Evolutionary conservation across 2,113 vertebrate species (phyloP).

Genomic region (Rhinopithecus roxellana): DNA sequence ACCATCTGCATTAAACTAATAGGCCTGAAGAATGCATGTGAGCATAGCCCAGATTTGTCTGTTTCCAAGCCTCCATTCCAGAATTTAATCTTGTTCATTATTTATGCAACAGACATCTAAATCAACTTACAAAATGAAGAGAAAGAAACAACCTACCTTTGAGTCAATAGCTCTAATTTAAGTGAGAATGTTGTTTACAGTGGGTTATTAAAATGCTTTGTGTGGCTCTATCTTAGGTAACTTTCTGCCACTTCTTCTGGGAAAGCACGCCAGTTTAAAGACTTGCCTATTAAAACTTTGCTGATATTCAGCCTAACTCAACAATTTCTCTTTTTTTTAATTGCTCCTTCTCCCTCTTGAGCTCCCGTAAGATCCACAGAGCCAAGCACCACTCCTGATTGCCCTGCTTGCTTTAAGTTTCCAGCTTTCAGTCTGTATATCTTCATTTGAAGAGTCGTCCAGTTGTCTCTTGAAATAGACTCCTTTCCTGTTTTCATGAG

Average conservation of each 20-base stretch:
- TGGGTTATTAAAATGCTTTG: constrained; percentile 7
- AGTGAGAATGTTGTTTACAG: constrained; percentile 27
- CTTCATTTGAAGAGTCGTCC: background rate
- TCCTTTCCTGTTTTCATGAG: background rate
- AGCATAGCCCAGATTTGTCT: background rate
- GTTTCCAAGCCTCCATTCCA: background rate
- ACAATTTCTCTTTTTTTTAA: constrained; percentile 39
- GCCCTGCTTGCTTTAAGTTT: background rate
- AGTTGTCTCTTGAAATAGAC: background rate
- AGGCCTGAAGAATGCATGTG: background rate
- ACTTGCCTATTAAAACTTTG: constrained; percentile 16
- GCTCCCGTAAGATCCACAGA: background rate
- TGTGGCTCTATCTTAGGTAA: constrained; percentile 19
- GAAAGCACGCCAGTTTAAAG: constrained; percentile 9
- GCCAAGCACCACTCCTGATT: background rate
- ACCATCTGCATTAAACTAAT: background rate
- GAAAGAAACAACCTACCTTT: background rate
- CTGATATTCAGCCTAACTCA: constrained; percentile 12
- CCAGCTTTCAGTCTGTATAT: background rate
- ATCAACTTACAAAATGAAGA: constrained; percentile 7
- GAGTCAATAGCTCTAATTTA: background rate
- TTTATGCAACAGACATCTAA: constrained; percentile 3
- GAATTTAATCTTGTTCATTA: background rate
- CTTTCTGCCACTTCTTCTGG: background rate
- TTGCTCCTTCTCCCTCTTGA: background rate